A percentile compares a stretch with the other conserved stretches of the same genome.
These are phyloP conservation scores for Aelia acuminata DNA, from an alignment of 2,888 invertebrate species.

Conservation along the genomic window DNA sequence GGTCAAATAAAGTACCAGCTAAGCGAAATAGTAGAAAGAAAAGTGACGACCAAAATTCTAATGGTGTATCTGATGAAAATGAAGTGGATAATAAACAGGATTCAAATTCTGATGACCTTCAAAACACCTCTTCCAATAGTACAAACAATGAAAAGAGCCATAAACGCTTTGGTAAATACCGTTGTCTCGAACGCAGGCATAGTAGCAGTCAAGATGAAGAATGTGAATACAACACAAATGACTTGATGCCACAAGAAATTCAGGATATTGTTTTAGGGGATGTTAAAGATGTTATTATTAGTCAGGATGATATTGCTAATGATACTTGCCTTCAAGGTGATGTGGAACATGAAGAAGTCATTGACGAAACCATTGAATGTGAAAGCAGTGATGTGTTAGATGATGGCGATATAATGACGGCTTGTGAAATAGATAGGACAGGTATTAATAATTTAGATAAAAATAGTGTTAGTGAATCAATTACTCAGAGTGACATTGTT, in stretches of 20 bases:
- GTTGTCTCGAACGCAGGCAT: conserved; percentile 53
- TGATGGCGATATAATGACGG: conserved; percentile 16
- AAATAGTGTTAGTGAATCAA: conserved; percentile 12
- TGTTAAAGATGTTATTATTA: conserved; percentile 61
- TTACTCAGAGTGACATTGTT: neutral
- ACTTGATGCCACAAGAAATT: conserved; percentile 63
- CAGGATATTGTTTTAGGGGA: conserved; percentile 64
- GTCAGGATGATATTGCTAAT: conserved; percentile 56
- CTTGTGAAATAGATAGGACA: conserved; percentile 11
- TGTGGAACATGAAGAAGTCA: conserved; percentile 60
- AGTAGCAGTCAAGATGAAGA: conserved; percentile 59
- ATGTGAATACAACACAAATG: conserved; percentile 55
- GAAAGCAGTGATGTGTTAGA: conserved; percentile 33
- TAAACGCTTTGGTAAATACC: conserved; percentile 56
- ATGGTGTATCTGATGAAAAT: conserved; percentile 55
- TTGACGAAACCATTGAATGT: conserved; percentile 61
- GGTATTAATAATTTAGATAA: conserved; percentile 50
- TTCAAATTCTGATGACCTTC: conserved; percentile 8
- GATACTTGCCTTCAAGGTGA: conserved; percentile 59
- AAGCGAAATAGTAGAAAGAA: conserved; percentile 55
- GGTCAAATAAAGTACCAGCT: conserved; percentile 44
- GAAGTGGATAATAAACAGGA: conserved; percentile 53
- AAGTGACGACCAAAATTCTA: conserved; percentile 58
- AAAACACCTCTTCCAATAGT: conserved; percentile 16
- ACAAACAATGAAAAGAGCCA: conserved; percentile 48